Conservation (phyloP, 2,113 vertebrate species). For the Oncorhynchus masou region DNA sequence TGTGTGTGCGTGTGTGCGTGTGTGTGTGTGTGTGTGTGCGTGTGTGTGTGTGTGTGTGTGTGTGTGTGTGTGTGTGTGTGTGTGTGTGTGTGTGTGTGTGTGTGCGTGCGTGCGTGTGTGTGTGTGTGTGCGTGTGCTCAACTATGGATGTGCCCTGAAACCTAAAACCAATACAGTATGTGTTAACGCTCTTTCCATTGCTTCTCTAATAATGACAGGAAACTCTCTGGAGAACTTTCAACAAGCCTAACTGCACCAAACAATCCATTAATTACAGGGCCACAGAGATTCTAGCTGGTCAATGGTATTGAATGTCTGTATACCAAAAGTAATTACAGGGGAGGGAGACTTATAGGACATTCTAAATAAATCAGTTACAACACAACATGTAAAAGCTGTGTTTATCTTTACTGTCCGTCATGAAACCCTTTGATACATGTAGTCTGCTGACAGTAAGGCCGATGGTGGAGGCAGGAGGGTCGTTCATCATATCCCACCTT, state of each 20-base stretch:
- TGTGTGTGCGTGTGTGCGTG: neutral
- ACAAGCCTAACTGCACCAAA: conserved; percentile 39
- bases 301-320: no score
- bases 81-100: neutral
- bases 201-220: conserved; percentile 26
- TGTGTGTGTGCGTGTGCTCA: neutral
- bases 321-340: no score
- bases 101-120: neutral
- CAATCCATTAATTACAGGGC: no score
- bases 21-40: neutral
- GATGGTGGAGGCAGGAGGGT: no score
- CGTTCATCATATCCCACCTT: no score
- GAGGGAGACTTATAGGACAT: no score
- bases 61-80: neutral
- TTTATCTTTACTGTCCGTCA: no score
- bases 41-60: neutral
- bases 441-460: no score
- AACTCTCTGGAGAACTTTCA: conserved; percentile 38
- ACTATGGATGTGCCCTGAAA: conserved; percentile 3
- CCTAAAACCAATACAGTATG: conserved; percentile 16
- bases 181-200: conserved; percentile 11
- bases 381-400: no score
- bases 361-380: no score
- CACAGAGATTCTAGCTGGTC: no score
- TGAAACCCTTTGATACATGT: no score